phyloP scores from a whole-genome alignment of 1,140 invertebrate species.

The Scylla paramamosain region DNA sequence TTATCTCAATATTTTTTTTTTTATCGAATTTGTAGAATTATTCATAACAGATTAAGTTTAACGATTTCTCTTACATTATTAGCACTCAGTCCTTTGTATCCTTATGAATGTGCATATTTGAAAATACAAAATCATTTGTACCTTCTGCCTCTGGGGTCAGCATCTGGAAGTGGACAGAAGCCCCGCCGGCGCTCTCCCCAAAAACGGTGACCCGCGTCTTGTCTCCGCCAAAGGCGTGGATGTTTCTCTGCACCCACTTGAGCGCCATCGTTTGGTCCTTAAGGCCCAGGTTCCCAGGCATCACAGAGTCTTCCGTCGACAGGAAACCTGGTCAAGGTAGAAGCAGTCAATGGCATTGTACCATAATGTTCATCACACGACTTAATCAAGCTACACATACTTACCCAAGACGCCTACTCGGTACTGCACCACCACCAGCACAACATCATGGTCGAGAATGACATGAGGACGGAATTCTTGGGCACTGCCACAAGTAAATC shows the following conservation, averaged over 20 bases:
- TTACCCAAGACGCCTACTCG: constrained; percentile 96
- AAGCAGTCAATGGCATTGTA: background rate
- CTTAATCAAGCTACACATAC: constrained; percentile 77
- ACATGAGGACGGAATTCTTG: constrained; percentile 89
- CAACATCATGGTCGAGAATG: constrained; percentile 93
- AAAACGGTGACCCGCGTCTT: constrained; percentile 84
- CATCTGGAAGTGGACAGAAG: constrained; percentile 85
- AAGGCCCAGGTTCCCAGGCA: constrained; percentile 92
- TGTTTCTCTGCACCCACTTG: constrained; percentile 89
- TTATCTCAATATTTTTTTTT: too few relatives aligned
- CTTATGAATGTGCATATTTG: too few relatives aligned
- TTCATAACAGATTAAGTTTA: too few relatives aligned
- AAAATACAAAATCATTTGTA: too few relatives aligned
- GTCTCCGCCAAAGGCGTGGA: constrained; percentile 84
- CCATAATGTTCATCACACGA: background rate
- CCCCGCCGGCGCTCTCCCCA: constrained; percentile 81
- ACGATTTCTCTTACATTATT: too few relatives aligned
- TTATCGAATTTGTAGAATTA: too few relatives aligned
- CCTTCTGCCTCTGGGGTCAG: constrained; percentile 83
- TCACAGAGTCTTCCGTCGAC: constrained; percentile 91
- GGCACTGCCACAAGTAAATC: constrained; percentile 78
- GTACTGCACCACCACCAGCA: constrained; percentile 97
- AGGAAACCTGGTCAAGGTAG: constrained; percentile 84
- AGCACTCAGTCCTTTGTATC: too few relatives aligned
- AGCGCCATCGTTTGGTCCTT: constrained; percentile 97